Evolutionary conservation across 2,888 invertebrate genomes (phyloP).

Genomic region (Frankliniella fusca): DNA sequence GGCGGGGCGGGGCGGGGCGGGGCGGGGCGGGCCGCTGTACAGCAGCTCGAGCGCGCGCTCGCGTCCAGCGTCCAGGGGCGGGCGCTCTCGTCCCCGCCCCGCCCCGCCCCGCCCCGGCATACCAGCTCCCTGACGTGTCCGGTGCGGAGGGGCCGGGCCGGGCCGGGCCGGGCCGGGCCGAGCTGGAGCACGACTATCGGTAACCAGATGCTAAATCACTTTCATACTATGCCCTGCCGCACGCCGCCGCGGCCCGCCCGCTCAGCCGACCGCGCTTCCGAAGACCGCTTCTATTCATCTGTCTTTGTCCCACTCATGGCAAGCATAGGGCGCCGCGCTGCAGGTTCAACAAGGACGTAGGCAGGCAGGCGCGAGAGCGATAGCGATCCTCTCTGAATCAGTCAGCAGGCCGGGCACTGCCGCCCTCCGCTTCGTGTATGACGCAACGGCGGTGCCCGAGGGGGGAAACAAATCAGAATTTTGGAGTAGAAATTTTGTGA

Average conservation of each 20-base stretch:
- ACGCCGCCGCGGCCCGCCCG: neutral
- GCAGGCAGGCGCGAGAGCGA: neutral
- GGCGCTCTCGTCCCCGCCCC: neutral
- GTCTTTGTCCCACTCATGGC: neutral
- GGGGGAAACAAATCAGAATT: no score
- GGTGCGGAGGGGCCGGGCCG: neutral
- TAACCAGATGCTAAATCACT: constrained; percentile 21
- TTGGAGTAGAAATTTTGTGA: no score
- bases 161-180: neutral
- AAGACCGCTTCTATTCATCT: no score
- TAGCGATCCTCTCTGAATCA: no score
- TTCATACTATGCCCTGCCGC: neutral
- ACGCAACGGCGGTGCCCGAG: no score
- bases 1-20: no score
- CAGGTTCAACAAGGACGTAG: neutral
- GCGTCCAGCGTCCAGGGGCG: neutral
- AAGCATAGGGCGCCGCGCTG: neutral
- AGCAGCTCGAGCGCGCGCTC: neutral
- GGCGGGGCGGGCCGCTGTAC: neutral
- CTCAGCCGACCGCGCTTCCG: neutral
- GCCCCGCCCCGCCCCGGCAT: neutral
- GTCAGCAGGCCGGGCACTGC: no score
- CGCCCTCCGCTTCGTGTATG: no score
- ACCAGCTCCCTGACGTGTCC: constrained; percentile 15
- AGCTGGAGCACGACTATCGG: neutral